Evolutionary conservation across 1,140 invertebrate genomes (phyloP), one percentile per base, ranked within the genome.

Genomic region (Lasioglossum baleicum): DNA sequence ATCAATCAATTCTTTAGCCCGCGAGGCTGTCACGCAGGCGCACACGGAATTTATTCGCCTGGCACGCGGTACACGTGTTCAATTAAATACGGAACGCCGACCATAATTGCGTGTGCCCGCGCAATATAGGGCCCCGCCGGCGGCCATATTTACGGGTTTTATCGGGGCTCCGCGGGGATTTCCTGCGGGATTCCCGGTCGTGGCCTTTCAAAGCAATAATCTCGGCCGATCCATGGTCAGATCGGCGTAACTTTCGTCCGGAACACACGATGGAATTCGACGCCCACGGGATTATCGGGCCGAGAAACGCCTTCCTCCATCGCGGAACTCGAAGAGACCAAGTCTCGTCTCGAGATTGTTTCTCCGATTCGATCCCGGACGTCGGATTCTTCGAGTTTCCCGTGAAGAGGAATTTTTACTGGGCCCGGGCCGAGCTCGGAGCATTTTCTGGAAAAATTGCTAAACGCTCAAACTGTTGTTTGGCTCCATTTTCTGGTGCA

Each of bases 121-220:
- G 20, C n/a, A n/a, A 58, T n/a, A 7, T 58, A 58, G 56, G 56
- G 56, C 56, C 56, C 20, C 56, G 56, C 56, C n/a, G 20, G 20
- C 20, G 56, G 56, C 56, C 56, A 58, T 58, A 58, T 58, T 58
- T 58, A n/a, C 56, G n/a, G 56, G 56, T 58, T 58, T 58, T 58
- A 58, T 58, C 56, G 7, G 7, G 17, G 7, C 56, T n/a, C 7
- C n/a, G n/a, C n/a, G 7, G 20, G 20, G 56, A 58, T 58, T 58
- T 58, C n/a, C 56, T 58, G 56, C n/a, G 56, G 56, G 56, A 58
- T 58, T 58, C 51, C 51, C 51, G 51, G 51, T 1, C 44, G 10
- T 10, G 10, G 44, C 10, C 2, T 13, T 10, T 48, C 51, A 15
- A 20, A 15, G 20, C 56, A 58, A 58, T 58, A 58, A 58, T 58